Conservation (phyloP, 2,113 vertebrate genomes). For the Coracopsis vasa region DNA sequence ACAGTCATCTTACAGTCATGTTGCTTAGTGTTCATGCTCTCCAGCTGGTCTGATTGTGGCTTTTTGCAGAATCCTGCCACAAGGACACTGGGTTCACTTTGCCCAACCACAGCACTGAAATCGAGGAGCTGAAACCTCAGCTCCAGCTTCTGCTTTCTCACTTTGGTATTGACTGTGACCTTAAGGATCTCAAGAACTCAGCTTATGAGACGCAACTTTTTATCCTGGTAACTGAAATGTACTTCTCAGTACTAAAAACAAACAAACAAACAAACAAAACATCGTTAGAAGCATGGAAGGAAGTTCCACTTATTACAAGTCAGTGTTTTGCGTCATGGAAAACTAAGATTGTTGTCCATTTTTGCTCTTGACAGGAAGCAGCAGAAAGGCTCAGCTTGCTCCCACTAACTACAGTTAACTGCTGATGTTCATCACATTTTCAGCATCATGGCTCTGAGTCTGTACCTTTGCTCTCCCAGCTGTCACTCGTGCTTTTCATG, state of each 20-base stretch:
- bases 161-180: slow-evolving; percentile 61
- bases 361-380: not conserved
- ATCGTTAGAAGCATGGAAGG: not conserved
- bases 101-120: slow-evolving; percentile 45
- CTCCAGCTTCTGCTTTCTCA: slow-evolving; percentile 69
- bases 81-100: not conserved
- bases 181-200: slow-evolving; percentile 55
- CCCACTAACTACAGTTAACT: not conserved
- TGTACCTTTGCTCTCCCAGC: not conserved
- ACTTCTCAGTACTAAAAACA: not conserved
- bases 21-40: not conserved
- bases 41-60: not conserved
- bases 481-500: not conserved
- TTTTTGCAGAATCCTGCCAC: slow-evolving; percentile 26
- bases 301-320: not conserved
- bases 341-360: not conserved
- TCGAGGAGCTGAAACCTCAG: slow-evolving; percentile 66
- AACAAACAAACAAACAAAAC: not conserved
- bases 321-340: not conserved
- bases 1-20: not conserved
- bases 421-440: not conserved
- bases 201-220: slow-evolving; percentile 76
- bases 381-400: not conserved
- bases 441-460: not conserved
- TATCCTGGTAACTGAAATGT: slow-evolving; percentile 50